These are phyloP conservation scores for Styela clava DNA, from an alignment of 23 tunicate species.

Conservation along the genomic window DNA sequence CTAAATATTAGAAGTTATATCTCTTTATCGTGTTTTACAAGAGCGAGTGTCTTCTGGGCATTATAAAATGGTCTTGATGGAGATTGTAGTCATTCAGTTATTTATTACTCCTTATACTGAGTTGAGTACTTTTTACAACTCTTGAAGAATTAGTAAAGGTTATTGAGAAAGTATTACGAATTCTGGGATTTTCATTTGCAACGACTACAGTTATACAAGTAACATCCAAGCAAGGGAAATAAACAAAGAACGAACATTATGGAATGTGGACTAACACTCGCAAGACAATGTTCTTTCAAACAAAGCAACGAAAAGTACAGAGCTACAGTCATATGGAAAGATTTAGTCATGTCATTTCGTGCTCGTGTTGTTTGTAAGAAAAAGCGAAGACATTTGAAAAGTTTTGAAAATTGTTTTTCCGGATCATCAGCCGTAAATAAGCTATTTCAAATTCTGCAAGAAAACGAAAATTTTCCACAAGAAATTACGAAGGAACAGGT, in stretches of 20 bases:
- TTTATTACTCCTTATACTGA: too few species aligned
- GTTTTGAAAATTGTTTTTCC: slow-evolving; percentile 4
- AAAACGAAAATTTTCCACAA: neutral
- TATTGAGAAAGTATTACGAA: too few species aligned
- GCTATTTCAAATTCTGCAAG: neutral
- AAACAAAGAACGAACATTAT: too few species aligned
- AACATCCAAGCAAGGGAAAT: too few species aligned
- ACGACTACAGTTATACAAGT: too few species aligned
- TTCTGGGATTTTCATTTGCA: too few species aligned
- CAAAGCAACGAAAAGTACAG: neutral
- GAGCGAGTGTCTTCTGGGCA: neutral
- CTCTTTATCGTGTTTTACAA: neutral
- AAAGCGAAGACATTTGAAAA: slow-evolving; percentile 4
- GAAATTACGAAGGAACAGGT: neutral
- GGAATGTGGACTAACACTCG: neutral
- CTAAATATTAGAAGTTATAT: neutral
- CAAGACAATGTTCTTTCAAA: neutral
- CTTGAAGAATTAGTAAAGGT: too few species aligned
- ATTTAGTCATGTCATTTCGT: neutral
- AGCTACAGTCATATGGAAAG: slow-evolving; percentile 6
- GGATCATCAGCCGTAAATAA: neutral
- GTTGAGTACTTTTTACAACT: too few species aligned
- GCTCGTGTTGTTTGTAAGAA: neutral
- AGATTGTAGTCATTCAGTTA: neutral
- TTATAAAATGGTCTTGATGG: neutral